Evolutionary conservation across 2,113 vertebrate genomes (phyloP), one percentile per base, ranked within the genome.

Genomic region (Protobothrops mucrosquamatus): DNA sequence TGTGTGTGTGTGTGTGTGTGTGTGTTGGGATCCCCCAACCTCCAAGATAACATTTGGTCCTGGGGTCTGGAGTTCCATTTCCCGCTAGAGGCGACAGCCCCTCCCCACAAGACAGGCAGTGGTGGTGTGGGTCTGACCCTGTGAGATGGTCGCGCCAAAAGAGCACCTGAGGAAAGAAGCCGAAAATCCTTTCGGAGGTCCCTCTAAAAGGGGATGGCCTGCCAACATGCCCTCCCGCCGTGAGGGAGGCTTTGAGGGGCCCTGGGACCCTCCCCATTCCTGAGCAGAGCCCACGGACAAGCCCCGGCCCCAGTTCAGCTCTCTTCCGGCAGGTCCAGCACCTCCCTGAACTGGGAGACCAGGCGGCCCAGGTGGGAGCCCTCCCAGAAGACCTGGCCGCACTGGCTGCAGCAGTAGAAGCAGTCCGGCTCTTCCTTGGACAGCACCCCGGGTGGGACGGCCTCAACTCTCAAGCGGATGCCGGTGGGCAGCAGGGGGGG

Each of bases 321-420:
- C 0, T 91, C 93, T 3, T 96, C 90, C 0, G 93, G 7, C 4
- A 97, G 0, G 0, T 91, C 89, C 12, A 98, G 96, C 88, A 98
- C 93, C 3, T 98, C 98, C 43, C 94, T 95, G 93, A 99, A 98
- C 96, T 98, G 98, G 51, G 97, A 95, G 15, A 98, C 61, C 0
- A 98, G 51, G 0, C 95, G 98, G 59, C 96, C 96, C 10, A 98
- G 98, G 95, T 99, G 99, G 10, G 98, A 98, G 6, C 98, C 99
- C 91, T 99, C 98, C 98, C 99, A 99, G 97, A 99, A 99, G 59
- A 99, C 98, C 92, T 99, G 99, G 92, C 99, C 98, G 0, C 98
- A 99, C 92, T 88, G 92, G 2, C 96, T 97, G 96, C 98, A 98
- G 96, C 98, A 98, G 89, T 98, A 99, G 96, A 97, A 98, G 94